Evolutionary conservation across 2,797 vertebrate genomes (phyloP), one percentile per base, ranked within the genome.

Genomic region (Poeciliopsis infans): DNA sequence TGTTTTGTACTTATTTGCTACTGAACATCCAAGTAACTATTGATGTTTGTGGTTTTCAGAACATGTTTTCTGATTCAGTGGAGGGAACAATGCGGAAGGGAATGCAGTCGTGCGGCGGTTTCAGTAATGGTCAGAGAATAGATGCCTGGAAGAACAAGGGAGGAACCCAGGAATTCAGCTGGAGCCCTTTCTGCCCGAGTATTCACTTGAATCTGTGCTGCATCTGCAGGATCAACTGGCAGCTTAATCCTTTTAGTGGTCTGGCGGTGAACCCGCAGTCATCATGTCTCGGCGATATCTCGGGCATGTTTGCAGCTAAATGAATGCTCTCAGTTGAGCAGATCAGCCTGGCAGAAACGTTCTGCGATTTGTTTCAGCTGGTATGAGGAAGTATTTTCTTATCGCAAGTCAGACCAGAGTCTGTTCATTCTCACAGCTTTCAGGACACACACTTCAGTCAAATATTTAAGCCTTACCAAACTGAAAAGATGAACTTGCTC

Each of bases 161-260:
- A 91, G 85, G 80, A 74, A 79, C 78, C 39, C 45, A 83, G 86
- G 90, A 91, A 91, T 94, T 86, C 72, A 83, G 36, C 43, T 79
- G 77, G 83, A 86, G 87, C 85, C 79, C 80, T 41, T 71, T 68
- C 64, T 68, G 10, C 36, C 64, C 3, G 10, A 76, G 76, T 72
- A 77, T 68, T 81, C 68, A 68, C 57, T 76, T 31, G 45, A 33
- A 81, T 84, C 76, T 85, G 80, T 79, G 72, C 73, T 49, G 79
- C 43, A 25, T 88, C 83, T 84, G 76, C 79, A 43, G 49, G 73
- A 47, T 82, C 77, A 77, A 78, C 81, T 61, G 77, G 66, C 72
- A 84, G 77, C 64, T 82, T 83, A 87, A 88, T 91, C 84, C 85
- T 81, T 86, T 88, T 86, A 89, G 86, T 72, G 81, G 43, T 85